These are phyloP conservation scores for Drosophila yakuba DNA, from an alignment of 1,140 invertebrate species.

Conservation along the genomic window DNA sequence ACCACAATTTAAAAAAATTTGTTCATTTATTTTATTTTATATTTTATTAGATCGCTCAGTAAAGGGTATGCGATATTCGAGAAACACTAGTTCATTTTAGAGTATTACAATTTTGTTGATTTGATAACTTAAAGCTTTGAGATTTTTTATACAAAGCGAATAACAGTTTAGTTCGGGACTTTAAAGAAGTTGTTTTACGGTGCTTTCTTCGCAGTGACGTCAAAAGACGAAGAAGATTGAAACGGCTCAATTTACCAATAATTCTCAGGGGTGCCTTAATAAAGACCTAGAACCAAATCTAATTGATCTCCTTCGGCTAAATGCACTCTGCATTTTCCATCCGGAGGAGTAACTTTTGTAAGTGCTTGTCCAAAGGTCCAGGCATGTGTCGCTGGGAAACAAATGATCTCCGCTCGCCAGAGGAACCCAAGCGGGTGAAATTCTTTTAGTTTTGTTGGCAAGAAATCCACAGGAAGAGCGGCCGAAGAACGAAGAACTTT, in stretches of 20 bases:
- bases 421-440: conserved; percentile 56
- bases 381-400: conserved; percentile 60
- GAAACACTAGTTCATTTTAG: too few relatives aligned
- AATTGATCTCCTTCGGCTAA: conserved; percentile 57
- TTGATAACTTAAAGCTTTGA: not conserved
- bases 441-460: conserved; percentile 67
- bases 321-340: conserved; percentile 19
- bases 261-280: conserved; percentile 17
- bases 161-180: not conserved
- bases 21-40: too few relatives aligned
- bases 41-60: too few relatives aligned
- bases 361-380: conserved; percentile 56
- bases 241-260: conserved; percentile 59
- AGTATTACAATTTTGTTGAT: not conserved
- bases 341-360: conserved; percentile 50
- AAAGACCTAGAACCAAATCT: conserved; percentile 55
- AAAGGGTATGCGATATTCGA: too few relatives aligned
- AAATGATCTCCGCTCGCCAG: conserved; percentile 65
- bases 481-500: conserved; percentile 54
- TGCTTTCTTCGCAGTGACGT: not conserved
- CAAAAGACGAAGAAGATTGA: not conserved
- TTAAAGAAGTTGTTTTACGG: too few relatives aligned
- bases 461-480: conserved; percentile 79
- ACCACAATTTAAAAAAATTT: too few relatives aligned
- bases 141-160: too few relatives aligned